Percentiles rank a stretch among this genome's conserved stretches.
These are phyloP conservation scores for Zoanthus gigantus DNA, from an alignment of 92 coral and sea anemone genomes.

Conservation along the genomic window DNA sequence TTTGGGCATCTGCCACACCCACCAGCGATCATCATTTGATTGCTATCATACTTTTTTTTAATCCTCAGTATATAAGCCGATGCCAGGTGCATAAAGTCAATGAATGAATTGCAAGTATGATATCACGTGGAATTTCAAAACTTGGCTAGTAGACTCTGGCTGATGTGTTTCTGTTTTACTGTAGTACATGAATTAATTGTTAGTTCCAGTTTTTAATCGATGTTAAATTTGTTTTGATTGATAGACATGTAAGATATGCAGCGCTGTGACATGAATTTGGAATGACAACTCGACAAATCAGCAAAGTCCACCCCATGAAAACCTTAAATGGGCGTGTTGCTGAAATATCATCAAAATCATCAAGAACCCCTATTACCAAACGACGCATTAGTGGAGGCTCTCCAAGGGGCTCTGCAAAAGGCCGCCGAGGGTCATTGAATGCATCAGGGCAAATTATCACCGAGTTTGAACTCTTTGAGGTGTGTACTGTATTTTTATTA, in stretches of 20 bases:
- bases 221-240: no score
- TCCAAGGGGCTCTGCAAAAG: conserved; percentile 5
- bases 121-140: no score
- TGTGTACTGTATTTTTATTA: not conserved
- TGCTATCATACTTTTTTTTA: no score
- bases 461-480: conserved; percentile 41
- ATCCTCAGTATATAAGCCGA: no score
- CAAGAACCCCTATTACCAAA: not conserved
- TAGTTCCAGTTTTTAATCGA: no score
- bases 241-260: not conserved
- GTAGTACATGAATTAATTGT: no score
- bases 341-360: conserved; percentile 16
- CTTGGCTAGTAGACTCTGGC: no score
- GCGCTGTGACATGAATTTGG: not conserved
- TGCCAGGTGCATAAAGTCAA: no score
- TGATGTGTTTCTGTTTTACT: no score
- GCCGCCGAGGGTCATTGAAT: conserved; percentile 35
- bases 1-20: no score
- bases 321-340: conserved; percentile 38
- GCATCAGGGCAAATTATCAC: not conserved
- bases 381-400: conserved; percentile 1
- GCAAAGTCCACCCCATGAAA: conserved; percentile 39
- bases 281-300: conserved; percentile 12
- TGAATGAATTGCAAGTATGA: no score
- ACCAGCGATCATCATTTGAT: no score